phyloP scores from a whole-genome alignment of 1,140 invertebrate genomes.

The Neotoxoptera formosana region DNA sequence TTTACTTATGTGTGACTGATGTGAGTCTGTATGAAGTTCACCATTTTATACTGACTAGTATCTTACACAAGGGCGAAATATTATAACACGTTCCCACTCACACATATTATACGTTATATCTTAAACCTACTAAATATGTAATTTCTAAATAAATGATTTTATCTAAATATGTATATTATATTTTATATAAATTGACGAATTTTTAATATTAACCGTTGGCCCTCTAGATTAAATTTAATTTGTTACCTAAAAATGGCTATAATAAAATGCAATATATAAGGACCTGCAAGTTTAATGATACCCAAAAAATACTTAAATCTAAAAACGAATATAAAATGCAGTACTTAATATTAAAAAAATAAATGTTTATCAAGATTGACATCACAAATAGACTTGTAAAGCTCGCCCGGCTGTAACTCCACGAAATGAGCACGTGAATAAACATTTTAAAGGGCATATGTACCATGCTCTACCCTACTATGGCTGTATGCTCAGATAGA shows the following conservation, averaged over 20 bases:
- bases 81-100: background rate
- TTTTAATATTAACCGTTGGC: background rate
- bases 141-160: background rate
- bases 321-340: background rate
- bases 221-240: background rate
- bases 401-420: background rate
- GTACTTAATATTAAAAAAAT: background rate
- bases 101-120: background rate
- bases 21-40: background rate
- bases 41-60: background rate
- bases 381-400: background rate
- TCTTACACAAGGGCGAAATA: background rate
- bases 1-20: background rate
- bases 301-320: background rate
- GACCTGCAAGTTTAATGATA: background rate
- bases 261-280: background rate
- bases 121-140: background rate
- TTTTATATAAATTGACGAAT: background rate
- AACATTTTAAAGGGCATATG: constrained; percentile 8
- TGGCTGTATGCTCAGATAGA: constrained; percentile 27
- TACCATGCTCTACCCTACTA: constrained; percentile 9
- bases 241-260: background rate
- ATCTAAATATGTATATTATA: too few relatives aligned
- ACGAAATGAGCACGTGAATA: background rate
- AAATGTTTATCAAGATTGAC: background rate